Percentiles rank a stretch among this genome's conserved stretches.
phyloP scores from a whole-genome alignment of 2,113 vertebrate genomes.

The Ptyas mucosa region DNA sequence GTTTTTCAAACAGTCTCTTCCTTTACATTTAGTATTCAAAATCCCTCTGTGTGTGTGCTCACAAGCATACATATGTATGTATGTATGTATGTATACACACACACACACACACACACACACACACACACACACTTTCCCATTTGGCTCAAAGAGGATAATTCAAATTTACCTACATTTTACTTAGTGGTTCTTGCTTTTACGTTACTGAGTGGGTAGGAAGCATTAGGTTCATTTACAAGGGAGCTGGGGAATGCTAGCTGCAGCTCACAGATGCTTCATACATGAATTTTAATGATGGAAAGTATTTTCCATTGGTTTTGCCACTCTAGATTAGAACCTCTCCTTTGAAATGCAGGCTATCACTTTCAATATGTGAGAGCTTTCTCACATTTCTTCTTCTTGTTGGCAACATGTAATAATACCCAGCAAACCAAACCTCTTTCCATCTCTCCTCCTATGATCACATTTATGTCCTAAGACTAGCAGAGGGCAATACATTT shows the following conservation, averaged over 20 bases:
- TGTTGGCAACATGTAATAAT: background rate
- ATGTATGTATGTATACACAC: fast-evolving
- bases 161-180: background rate
- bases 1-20: background rate
- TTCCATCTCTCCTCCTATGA: background rate
- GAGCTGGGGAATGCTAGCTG: background rate
- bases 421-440: background rate
- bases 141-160: background rate
- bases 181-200: background rate
- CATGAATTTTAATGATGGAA: background rate
- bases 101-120: too few relatives aligned
- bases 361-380: background rate
- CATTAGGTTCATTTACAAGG: background rate
- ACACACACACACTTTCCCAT: background rate
- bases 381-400: background rate
- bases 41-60: background rate
- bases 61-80: background rate
- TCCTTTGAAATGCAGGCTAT: background rate
- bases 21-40: background rate
- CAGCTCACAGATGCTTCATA: background rate
- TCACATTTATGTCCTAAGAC: background rate
- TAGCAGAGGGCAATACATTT: background rate
- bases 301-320: background rate
- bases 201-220: background rate
- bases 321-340: background rate